Percentiles rank a stretch among this genome's conserved stretches.
Evolutionary conservation across 2,888 invertebrate genomes (phyloP).

Genomic region (Ochlodes sylvanus): DNA sequence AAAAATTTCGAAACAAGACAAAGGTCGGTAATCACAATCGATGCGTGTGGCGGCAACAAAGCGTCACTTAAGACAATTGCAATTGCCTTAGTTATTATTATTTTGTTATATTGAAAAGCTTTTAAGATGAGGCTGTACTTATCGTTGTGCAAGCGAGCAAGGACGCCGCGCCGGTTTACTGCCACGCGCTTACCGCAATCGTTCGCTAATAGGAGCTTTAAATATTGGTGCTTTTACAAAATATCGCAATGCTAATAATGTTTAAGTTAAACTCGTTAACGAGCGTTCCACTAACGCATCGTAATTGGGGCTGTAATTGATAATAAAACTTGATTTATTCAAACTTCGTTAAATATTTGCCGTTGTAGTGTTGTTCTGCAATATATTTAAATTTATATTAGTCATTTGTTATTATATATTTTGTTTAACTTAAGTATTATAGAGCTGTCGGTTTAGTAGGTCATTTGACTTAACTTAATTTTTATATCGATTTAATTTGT

Average conservation of each 20-base stretch:
- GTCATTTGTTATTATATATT: too few species aligned
- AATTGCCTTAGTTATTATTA: constrained; percentile 68
- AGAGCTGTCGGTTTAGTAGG: too few species aligned
- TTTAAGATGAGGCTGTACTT: constrained; percentile 75
- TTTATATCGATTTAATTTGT: neutral
- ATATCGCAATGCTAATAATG: constrained; percentile 24
- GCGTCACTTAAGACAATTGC: constrained; percentile 61
- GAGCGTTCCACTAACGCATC: constrained; percentile 21
- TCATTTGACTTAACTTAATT: too few species aligned
- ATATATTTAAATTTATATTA: too few species aligned
- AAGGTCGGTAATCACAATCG: constrained; percentile 65
- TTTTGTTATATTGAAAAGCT: constrained; percentile 62
- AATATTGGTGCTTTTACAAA: constrained; percentile 33
- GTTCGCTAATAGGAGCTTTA: constrained; percentile 47
- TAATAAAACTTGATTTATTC: constrained; percentile 23
- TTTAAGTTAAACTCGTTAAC: constrained; percentile 13
- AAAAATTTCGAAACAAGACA: constrained; percentile 67
- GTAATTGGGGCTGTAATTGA: constrained; percentile 20
- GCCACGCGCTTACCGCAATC: constrained; percentile 54
- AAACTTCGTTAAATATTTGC: constrained; percentile 5
- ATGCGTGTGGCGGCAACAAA: constrained; percentile 45
- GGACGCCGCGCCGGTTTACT: constrained; percentile 60
- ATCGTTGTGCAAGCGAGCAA: constrained; percentile 75
- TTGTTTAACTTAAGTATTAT: too few species aligned
- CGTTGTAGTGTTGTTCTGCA: neutral